Percentiles rank a stretch among this genome's conserved stretches.
Conservation (phyloP, 2,888 invertebrate genomes). For the Dendrolimus pini region DNA sequence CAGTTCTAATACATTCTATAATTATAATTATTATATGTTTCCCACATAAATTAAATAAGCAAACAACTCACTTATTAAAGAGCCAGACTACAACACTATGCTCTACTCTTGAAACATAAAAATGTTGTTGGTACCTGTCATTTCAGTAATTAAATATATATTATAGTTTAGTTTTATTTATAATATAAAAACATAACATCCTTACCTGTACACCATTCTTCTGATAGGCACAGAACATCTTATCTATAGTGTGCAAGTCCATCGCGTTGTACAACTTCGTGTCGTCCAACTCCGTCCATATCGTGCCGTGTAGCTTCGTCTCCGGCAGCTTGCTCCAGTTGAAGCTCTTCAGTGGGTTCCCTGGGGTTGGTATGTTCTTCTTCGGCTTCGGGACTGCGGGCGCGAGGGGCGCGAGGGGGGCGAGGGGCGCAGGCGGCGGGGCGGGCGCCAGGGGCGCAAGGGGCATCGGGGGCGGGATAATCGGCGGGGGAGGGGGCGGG, state of each 20-base stretch:
- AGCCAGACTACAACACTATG: no score
- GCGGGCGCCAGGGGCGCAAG: constrained; percentile 78
- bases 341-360: constrained; percentile 95
- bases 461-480: constrained; percentile 74
- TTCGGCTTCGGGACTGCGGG: constrained; percentile 78
- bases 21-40: no score
- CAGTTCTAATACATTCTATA: no score
- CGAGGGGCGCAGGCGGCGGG: constrained; percentile 77
- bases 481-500: constrained; percentile 43
- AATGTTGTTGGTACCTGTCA: no score
- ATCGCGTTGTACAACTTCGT: constrained; percentile 93
- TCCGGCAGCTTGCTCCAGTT: constrained; percentile 98
- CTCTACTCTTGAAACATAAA: no score
- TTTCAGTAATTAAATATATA: no score
- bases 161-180: no score
- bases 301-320: constrained; percentile 92
- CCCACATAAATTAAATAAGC: no score
- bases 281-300: constrained; percentile 97
- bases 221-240: constrained; percentile 96
- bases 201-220: constrained; percentile 89
- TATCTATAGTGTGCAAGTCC: constrained; percentile 94
- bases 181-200: not conserved
- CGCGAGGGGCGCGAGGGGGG: constrained; percentile 68
- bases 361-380: constrained; percentile 95
- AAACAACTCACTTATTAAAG: no score